Conservation (phyloP, 2,888 invertebrate species). For the Ophion slaviceki region DNA sequence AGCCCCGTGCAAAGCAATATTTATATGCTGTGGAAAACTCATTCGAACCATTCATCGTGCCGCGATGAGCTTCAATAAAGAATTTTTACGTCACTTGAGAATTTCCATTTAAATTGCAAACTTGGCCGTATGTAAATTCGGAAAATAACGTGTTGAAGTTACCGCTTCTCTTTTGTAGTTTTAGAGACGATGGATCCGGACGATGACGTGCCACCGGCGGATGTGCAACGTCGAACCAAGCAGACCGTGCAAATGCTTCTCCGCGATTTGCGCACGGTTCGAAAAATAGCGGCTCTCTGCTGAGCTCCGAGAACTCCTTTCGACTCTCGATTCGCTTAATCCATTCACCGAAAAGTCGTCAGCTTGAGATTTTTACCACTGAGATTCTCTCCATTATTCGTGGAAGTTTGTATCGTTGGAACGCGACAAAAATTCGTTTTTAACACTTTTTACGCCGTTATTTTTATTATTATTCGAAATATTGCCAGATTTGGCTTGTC, state of each 20-base stretch:
- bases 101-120: neutral
- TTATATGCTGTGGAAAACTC: neutral
- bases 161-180: slow-evolving; percentile 80
- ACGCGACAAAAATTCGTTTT: neutral
- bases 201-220: slow-evolving; percentile 85
- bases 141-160: neutral
- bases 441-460: neutral
- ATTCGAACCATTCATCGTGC: neutral
- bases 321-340: neutral
- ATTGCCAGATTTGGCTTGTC: neutral
- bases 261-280: slow-evolving; percentile 89
- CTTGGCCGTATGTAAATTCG: neutral
- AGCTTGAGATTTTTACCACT: neutral
- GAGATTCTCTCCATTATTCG: neutral
- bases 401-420: neutral
- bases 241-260: slow-evolving; percentile 90
- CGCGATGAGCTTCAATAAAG: neutral
- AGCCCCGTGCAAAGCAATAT: slow-evolving; percentile 66
- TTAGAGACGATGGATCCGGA: slow-evolving; percentile 87
- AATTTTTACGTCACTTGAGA: neutral
- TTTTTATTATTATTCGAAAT: neutral
- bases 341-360: neutral
- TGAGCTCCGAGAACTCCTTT: slow-evolving; percentile 64
- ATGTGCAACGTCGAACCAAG: slow-evolving; percentile 88
- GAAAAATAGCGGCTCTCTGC: slow-evolving; percentile 87